A percentile compares a stretch with the other conserved stretches of the same genome.
phyloP scores from a whole-genome alignment of 2,888 invertebrate species.

The Digitonthophagus gazella region DNA sequence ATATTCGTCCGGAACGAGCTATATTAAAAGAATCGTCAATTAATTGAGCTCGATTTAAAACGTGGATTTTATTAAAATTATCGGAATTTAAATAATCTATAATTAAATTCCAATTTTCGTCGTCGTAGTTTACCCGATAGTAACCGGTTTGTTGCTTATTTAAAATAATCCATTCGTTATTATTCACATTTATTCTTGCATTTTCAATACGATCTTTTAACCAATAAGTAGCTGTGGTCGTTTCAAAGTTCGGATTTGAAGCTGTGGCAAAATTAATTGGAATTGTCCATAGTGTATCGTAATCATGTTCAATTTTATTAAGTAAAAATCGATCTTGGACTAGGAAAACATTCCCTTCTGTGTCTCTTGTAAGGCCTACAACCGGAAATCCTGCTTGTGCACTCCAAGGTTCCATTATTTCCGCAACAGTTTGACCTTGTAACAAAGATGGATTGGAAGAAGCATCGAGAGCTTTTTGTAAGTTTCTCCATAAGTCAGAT shows the following conservation, averaged over 20 bases:
- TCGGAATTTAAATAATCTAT: constrained; percentile 44
- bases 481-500: constrained; percentile 40
- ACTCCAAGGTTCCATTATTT: constrained; percentile 28
- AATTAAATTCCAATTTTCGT: constrained; percentile 51
- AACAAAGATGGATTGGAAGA: background rate
- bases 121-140: constrained; percentile 49
- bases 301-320: constrained; percentile 30
- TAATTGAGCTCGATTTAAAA: constrained; percentile 57
- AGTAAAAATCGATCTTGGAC: constrained; percentile 22
- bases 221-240: constrained; percentile 13
- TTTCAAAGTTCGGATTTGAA: background rate
- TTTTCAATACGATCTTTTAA: background rate
- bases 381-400: constrained; percentile 30
- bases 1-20: constrained; percentile 59
- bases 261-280: constrained; percentile 12
- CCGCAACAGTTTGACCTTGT: constrained; percentile 7
- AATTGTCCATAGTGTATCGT: constrained; percentile 44
- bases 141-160: constrained; percentile 58
- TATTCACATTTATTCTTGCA: background rate
- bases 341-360: constrained; percentile 9
- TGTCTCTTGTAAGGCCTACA: constrained; percentile 21
- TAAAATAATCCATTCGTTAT: constrained; percentile 57
- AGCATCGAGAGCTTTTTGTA: constrained; percentile 33
- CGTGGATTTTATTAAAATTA: constrained; percentile 54
- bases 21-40: constrained; percentile 54